Evolutionary conservation across 2,888 invertebrate species (phyloP).

Genomic region (Troides oblongomaculatus): DNA sequence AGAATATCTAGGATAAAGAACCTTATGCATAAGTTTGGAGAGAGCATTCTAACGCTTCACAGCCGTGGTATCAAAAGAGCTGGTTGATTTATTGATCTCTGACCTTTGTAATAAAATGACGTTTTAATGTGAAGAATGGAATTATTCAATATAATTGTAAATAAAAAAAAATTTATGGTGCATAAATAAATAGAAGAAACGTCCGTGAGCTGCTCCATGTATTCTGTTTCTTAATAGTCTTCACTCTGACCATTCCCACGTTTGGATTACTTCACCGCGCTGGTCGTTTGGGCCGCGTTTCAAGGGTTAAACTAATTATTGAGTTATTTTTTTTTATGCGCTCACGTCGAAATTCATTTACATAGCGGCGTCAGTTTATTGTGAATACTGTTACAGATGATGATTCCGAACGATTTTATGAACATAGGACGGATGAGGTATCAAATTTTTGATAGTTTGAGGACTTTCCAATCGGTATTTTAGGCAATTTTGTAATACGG

Average conservation of each 20-base stretch:
- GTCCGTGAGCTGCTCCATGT: constrained; percentile 29
- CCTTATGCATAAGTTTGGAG: too few species aligned
- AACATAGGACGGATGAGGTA: constrained; percentile 6
- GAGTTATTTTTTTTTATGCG: constrained; percentile 46
- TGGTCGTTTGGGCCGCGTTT: constrained; percentile 39
- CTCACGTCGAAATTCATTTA: constrained; percentile 37
- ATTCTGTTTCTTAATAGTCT: constrained; percentile 41
- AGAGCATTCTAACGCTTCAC: too few species aligned
- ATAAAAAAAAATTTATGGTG: not conserved
- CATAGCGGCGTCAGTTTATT: constrained; percentile 40
- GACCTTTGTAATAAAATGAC: too few species aligned
- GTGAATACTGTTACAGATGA: constrained; percentile 15
- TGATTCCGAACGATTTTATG: constrained; percentile 11
- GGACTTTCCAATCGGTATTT: not conserved
- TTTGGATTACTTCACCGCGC: constrained; percentile 40
- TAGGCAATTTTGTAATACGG: too few species aligned
- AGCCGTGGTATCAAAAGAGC: too few species aligned
- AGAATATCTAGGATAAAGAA: too few species aligned
- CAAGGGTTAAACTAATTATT: constrained; percentile 58
- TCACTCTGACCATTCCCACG: constrained; percentile 58
- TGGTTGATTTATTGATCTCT: too few species aligned
- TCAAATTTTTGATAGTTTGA: constrained; percentile 18
- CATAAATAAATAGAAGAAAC: not conserved
- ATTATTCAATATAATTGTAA: too few species aligned
- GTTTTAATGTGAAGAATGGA: too few species aligned